phyloP scores from a whole-genome alignment of 2,113 vertebrate species.

The Montifringilla adamsi region DNA sequence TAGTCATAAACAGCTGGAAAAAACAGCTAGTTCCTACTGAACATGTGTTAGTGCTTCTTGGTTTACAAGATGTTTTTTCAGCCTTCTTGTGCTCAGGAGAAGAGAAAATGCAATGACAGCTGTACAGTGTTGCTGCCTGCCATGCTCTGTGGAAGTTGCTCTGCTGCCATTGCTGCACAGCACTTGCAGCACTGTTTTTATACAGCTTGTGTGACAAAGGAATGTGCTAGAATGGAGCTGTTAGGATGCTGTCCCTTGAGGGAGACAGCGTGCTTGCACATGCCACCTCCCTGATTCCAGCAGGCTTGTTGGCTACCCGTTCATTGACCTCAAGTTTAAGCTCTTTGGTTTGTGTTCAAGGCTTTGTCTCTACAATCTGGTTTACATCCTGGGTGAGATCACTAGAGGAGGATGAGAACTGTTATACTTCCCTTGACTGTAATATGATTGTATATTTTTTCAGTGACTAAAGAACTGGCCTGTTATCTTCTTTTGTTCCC shows the following conservation, averaged over 20 bases:
- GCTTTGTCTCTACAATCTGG: not conserved
- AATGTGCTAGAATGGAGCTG: not conserved
- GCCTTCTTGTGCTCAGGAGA: not conserved
- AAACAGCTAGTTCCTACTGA: not conserved
- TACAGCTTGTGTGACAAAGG: not conserved
- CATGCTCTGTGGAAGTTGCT: not conserved
- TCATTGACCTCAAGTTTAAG: not conserved
- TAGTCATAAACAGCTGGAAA: not conserved
- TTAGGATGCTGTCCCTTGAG: not conserved
- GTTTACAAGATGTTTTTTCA: not conserved
- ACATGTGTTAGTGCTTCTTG: not conserved
- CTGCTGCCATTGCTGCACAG: not conserved
- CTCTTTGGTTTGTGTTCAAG: not conserved
- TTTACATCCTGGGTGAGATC: not conserved
- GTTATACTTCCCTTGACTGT: not conserved
- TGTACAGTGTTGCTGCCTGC: not conserved
- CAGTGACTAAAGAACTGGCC: not conserved
- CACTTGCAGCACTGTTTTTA: not conserved
- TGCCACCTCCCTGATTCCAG: not conserved
- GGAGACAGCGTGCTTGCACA: accelerated
- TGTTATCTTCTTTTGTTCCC: not conserved
- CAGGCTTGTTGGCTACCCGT: not conserved
- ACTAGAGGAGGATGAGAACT: not conserved
- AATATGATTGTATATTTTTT: not conserved
- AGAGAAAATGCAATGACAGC: not conserved